A percentile compares a stretch with the other conserved stretches of the same genome.
Evolutionary conservation across 2,888 invertebrate genomes (phyloP).

Genomic region (Brachyptera putata): DNA sequence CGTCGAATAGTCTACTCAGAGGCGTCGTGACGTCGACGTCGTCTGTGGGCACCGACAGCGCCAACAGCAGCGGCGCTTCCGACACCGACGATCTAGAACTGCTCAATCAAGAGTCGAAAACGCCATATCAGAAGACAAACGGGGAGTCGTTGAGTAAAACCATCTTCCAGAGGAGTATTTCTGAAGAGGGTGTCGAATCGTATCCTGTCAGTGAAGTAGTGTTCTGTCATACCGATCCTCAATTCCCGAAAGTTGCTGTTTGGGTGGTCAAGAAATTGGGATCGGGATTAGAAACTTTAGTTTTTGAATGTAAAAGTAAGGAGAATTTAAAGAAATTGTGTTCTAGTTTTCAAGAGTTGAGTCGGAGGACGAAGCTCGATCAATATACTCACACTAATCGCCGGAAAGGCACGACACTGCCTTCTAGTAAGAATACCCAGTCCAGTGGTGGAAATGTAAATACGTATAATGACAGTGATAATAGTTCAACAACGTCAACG

Average conservation of each 20-base stretch:
- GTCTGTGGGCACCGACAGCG: conserved; percentile 35
- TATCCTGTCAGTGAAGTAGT: conserved; percentile 39
- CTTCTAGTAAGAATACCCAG: not conserved
- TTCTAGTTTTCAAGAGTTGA: conserved; percentile 38
- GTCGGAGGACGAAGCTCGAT: conserved; percentile 35
- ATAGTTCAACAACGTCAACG: conserved; percentile 1
- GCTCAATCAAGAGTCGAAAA: conserved; percentile 26
- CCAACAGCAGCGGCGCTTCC: conserved; percentile 38
- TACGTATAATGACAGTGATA: conserved; percentile 3
- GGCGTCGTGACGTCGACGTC: conserved; percentile 19
- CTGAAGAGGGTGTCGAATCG: conserved; percentile 27
- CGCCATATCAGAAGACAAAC: conserved; percentile 18
- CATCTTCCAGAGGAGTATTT: conserved; percentile 23
- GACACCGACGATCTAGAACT: conserved; percentile 36
- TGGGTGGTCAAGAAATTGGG: conserved; percentile 38
- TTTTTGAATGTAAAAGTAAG: conserved; percentile 38
- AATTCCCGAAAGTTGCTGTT: conserved; percentile 39
- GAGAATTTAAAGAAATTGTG: conserved; percentile 38
- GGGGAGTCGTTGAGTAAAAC: conserved; percentile 23
- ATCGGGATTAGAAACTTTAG: conserved; percentile 37
- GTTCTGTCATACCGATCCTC: conserved; percentile 41
- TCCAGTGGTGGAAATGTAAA: conserved; percentile 27
- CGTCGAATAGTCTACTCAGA: conserved; percentile 20
- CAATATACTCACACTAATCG: conserved; percentile 34
- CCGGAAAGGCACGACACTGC: conserved; percentile 24